Base-by-base conservation (phyloP, 2,797 vertebrate genomes). In the Geotrypetes seraphini region DNA sequence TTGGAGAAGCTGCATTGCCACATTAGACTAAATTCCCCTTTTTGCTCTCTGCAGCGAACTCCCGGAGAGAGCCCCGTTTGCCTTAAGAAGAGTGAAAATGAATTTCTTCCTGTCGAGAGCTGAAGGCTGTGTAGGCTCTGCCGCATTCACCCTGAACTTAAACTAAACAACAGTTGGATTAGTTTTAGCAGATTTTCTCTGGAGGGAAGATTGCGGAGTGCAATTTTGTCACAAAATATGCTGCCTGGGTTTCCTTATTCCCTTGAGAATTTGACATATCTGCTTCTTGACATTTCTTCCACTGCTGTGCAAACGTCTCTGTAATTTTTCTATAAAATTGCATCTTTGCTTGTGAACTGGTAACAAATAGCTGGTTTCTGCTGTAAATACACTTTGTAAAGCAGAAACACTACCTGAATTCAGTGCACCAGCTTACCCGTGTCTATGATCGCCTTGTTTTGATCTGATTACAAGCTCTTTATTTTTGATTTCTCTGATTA, bases 181-280 rank as follows among this genome's bases (percentile, higher is more conserved):
- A 65, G 41, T 28, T 58, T 10, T 33, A 66, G 45, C 33, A 53
- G 31, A 16, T 46, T 40, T 39, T 20, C 27, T 35, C 55, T 47
- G 11, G 15, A 34, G 50, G 59, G 35, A 34, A 37, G 16, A 34
- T 37, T 47, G 6, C 12, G 31, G 44, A 60, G 38, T 53, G 16
- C 58, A 66, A 63, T 63, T 77, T 64, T 34, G 33, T 60, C 55
- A 57, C 50, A 62, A 33, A 58, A 46, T 49, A 43, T 3, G 49
- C 26, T 12, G 23, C 43, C 55, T 13, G 28, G 47, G 47, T 35
- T 31, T 52, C 39, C 26, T 28, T 52, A 61, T 47, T 16, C 48
- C 53, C 24, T 26, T 11, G 43, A 44, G 66, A 42, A 53, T 67
- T 68, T 75, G 68, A 65, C 63, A 72, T 74, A 75, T 71, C 57